A percentile compares a stretch with the other conserved stretches of the same genome.
phyloP scores from a whole-genome alignment of 2,888 invertebrate genomes.

The Drosophila leonis region DNA sequence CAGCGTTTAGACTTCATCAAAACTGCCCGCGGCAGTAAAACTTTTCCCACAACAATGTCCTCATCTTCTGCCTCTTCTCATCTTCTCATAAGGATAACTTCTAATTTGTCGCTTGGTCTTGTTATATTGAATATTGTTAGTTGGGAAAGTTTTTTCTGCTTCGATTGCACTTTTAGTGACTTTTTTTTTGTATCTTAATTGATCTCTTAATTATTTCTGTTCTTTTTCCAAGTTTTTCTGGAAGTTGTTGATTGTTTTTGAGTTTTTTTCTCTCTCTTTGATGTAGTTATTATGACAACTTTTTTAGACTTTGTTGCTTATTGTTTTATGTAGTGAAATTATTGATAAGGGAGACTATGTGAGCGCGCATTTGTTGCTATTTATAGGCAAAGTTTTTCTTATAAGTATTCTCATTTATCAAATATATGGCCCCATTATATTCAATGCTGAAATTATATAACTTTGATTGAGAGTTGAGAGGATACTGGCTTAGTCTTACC shows the following conservation, averaged over 20 bases:
- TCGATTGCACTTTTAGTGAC: constrained; percentile 1
- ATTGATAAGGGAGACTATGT: background rate
- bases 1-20: constrained; percentile 38
- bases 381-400: background rate
- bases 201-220: constrained; percentile 1
- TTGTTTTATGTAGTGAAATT: background rate
- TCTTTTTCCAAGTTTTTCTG: background rate
- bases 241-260: background rate
- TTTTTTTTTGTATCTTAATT: constrained; percentile 5
- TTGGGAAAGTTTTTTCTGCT: background rate
- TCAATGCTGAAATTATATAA: background rate
- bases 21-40: constrained; percentile 55
- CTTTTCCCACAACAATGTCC: constrained; percentile 41
- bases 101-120: background rate
- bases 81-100: constrained; percentile 1
- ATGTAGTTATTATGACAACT: background rate
- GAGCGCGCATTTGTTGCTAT: background rate
- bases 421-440: background rate
- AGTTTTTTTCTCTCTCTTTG: background rate
- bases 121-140: constrained; percentile 1
- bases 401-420: background rate
- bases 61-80: background rate
- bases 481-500: background rate
- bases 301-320: background rate
- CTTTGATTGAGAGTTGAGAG: background rate